A percentile compares a stretch with the other conserved stretches of the same genome.
Conservation (phyloP, 2,888 invertebrate species). For the Hypsopygia costalis region DNA sequence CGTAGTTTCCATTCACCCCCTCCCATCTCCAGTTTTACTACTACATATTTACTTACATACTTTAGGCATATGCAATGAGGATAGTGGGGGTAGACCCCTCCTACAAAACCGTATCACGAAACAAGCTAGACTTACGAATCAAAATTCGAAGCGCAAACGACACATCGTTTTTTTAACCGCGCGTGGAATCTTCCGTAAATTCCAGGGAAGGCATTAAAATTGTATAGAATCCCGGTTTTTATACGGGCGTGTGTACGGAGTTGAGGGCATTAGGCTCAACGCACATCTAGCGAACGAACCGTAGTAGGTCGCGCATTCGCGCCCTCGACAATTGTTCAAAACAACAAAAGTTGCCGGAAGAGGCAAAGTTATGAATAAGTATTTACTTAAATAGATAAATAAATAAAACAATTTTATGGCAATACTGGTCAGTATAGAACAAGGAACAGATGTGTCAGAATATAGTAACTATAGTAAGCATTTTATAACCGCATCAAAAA, state of each 20-base stretch:
- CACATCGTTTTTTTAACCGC: conserved; percentile 48
- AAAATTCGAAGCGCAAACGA: conserved; percentile 56
- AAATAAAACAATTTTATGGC: too few species aligned
- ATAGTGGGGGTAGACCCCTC: conserved; percentile 2
- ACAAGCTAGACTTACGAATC: conserved; percentile 26
- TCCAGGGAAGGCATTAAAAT: conserved; percentile 70
- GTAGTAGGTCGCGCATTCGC: neutral
- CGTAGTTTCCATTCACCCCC: too few species aligned
- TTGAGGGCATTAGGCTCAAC: conserved; percentile 21
- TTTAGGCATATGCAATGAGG: neutral
- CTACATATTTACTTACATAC: neutral
- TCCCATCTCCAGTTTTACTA: neutral
- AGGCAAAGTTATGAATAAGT: too few species aligned
- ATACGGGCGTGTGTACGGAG: conserved; percentile 47
- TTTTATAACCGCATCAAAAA: too few species aligned
- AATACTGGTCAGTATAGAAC: too few species aligned
- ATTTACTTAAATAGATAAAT: too few species aligned
- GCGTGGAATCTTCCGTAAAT: conserved; percentile 69
- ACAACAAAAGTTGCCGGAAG: too few species aligned
- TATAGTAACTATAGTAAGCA: too few species aligned
- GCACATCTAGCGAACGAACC: neutral
- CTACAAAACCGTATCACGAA: neutral
- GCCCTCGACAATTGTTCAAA: too few species aligned
- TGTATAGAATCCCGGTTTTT: conserved; percentile 66
- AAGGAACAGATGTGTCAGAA: too few species aligned